Base-by-base conservation (phyloP, 2,888 invertebrate genomes). In the Meliscaeva auricollis region DNA sequence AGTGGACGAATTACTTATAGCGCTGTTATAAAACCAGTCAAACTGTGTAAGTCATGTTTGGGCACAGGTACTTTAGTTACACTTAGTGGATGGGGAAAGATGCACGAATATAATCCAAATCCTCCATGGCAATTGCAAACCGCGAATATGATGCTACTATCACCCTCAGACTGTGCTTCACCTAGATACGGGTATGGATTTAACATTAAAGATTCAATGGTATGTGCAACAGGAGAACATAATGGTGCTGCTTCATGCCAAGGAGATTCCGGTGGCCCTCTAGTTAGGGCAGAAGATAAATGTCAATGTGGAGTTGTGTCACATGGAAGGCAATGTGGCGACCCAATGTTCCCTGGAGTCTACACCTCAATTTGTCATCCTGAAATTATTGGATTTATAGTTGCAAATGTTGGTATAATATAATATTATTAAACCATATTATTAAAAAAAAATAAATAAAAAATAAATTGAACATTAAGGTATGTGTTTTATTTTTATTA, bases 191-290 rank as follows among this genome's bases (percentile, higher is more conserved):
- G 15, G 0, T 46, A 46, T 30, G 1, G 30, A 15, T 1, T 0
- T 2, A 6, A 1, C 1, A 46, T 46, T 15, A 20, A 1, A 6
- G 44, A 7, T 1, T 2, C 44, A 15, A 62, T 62, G 62, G 6
- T 62, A 1, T 62, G 62, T 44, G 62, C 62, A 20, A 2, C 3
- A 7, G 44, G 26, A 46, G 5, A n/a, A n/a, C n/a, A n/a, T n/a
- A n/a, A 3, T 1, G 5, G 4, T 0, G 11, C n/a, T n/a, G 62
- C 22, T 30, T 44, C 62, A 46, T 62, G 62, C 26, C 26, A 62
- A 46, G 62, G 44, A 6, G 62, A 62, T 46, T 62, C 62, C 1
- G 62, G 62, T 46, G 62, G 62, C 30, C 62, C 62, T 1, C 62
- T 62, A 5, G 3, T 1, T 3, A 5, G 26, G 0, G 0, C 2